These are phyloP conservation scores for Microplitis manilae DNA, from an alignment of 2,888 invertebrate species.

Conservation along the genomic window DNA sequence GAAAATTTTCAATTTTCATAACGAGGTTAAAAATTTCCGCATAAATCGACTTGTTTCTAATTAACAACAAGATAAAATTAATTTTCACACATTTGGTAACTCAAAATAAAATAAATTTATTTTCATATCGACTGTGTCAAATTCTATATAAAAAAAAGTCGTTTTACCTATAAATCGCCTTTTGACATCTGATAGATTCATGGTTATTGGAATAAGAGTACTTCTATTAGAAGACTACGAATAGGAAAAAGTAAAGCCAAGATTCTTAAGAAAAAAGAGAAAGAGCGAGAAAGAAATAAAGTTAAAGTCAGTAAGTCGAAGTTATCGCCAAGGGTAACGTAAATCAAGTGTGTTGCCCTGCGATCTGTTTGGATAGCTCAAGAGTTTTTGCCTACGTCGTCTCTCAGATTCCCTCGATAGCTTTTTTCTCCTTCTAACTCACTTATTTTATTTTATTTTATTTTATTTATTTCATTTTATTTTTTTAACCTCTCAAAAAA, in stretches of 20 bases:
- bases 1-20: no score
- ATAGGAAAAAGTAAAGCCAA: conserved; percentile 10
- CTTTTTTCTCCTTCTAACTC: background rate
- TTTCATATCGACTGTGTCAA: background rate
- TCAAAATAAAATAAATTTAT: background rate
- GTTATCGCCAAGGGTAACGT: conserved; percentile 61
- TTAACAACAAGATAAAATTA: no score
- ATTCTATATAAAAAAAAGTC: conserved; percentile 47
- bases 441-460: conserved; percentile 7
- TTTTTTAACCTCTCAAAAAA: background rate
- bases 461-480: conserved; percentile 5
- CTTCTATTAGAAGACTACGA: conserved; percentile 54
- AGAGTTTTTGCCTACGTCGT: conserved; percentile 51
- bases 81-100: no score
- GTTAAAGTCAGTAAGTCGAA: conserved; percentile 41
- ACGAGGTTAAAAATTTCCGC: no score
- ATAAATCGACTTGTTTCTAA: no score
- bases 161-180: conserved; percentile 78
- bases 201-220: conserved; percentile 82
- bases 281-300: conserved; percentile 33
- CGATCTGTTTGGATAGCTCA: conserved; percentile 53
- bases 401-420: conserved; percentile 13
- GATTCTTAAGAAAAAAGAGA: conserved; percentile 12
- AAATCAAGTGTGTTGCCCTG: conserved; percentile 59
- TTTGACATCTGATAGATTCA: conserved; percentile 85